phyloP scores from a whole-genome alignment of 1,140 invertebrate genomes.

The Adelges cooleyi region DNA sequence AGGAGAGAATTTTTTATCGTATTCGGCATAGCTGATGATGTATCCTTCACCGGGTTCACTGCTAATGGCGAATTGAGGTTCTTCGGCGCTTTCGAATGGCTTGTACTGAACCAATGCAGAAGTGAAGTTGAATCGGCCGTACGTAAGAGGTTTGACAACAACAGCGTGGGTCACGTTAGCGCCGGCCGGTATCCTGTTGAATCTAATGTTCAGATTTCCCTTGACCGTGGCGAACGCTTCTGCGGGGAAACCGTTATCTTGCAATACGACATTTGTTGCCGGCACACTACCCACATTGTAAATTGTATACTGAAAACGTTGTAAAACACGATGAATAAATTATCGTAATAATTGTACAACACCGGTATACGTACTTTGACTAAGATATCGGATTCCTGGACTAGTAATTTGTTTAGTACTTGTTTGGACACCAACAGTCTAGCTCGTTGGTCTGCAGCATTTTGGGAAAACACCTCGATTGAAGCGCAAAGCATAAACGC shows the following conservation, averaged over 20 bases:
- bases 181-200: slow-evolving; percentile 80
- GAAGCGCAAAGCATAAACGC: neutral
- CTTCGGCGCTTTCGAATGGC: slow-evolving; percentile 59
- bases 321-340: slow-evolving; percentile 7
- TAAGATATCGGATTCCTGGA: slow-evolving; percentile 95
- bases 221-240: slow-evolving; percentile 77
- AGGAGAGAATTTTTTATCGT: slow-evolving; percentile 94
- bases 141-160: slow-evolving; percentile 76
- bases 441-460: slow-evolving; percentile 58
- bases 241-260: slow-evolving; percentile 78
- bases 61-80: slow-evolving; percentile 73
- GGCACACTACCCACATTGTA: slow-evolving; percentile 76
- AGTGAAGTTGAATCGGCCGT: slow-evolving; percentile 94
- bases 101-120: slow-evolving; percentile 86
- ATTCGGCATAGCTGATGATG: slow-evolving; percentile 90
- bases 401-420: slow-evolving; percentile 93
- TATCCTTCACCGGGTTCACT: slow-evolving; percentile 93
- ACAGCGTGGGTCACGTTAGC: slow-evolving; percentile 90
- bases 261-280: slow-evolving; percentile 76
- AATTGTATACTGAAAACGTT: slow-evolving; percentile 53
- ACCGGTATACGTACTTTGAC: slow-evolving; percentile 54
- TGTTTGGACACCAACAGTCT: slow-evolving; percentile 71
- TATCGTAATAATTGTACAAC: neutral
- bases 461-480: slow-evolving; percentile 32
- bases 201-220: slow-evolving; percentile 67